Evolutionary conservation across 2,113 vertebrate species (phyloP), one percentile per base, ranked within the genome.

Genomic region (Dryoscopus gambensis): DNA sequence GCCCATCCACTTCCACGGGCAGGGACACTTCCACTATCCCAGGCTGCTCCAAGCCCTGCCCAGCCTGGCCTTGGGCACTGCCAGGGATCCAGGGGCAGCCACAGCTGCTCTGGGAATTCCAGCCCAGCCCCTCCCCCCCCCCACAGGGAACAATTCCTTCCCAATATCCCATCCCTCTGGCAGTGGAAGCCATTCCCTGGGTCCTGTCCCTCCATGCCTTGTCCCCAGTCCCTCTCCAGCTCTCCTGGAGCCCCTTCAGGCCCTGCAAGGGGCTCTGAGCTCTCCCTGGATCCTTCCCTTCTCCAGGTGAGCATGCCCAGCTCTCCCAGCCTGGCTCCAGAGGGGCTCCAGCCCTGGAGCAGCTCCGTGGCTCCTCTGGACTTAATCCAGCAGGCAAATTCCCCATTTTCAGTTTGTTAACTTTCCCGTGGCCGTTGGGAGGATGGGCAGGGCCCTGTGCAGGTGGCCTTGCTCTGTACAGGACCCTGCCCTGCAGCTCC

Each of bases 321-420:
- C 52, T 57, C 25, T 56, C 60, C 69, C 60, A 85, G 52, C 10
- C 68, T 31, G 67, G 25, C 37, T 33, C 28, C 62, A 67, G 49
- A 39, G 40, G 24, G 18, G 23, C 19, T 84, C 69, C 82, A 65
- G 23, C 40, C 62, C 53, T 46, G 33, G 2, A 42, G 37, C 53
- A 68, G 10, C 23, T 20, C 63, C 0, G 1, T 2, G 19, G 3
- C 2, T 23, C 15, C 28, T 47, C 56, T n/a, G 19, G 8, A 2
- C 19, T 52, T 1, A 0, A 33, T 31, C 40, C 56, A 70, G 0
- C 1, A 14, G 25, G 13, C 0, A 0, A 14, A 20, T 71, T 79
- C 25, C 50, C 33, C 9, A 1, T 8, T 65, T 78, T 30, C 5
- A 13, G 6, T 20, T 2, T 9, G 30, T 40, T n/a, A n/a, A n/a